Conservation (phyloP, 2,113 vertebrate species). For the Neogobius melanostomus region DNA sequence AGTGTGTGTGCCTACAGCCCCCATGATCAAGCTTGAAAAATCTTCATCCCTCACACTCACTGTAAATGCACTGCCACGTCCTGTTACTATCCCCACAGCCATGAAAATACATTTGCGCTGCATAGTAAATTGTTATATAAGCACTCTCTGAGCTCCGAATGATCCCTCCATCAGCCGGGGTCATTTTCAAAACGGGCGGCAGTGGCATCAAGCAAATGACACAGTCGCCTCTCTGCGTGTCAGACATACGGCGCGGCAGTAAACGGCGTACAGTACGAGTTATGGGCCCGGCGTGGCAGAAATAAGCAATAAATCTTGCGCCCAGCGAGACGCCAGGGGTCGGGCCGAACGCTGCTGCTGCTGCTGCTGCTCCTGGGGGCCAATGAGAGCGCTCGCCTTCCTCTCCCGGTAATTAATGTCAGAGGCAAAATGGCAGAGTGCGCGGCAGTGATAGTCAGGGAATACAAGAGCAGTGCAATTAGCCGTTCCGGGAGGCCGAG, state of each 20-base stretch:
- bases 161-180: conserved; percentile 18
- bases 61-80: conserved; percentile 8
- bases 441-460: conserved; percentile 26
- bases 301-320: conserved; percentile 56
- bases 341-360: conserved; percentile 49
- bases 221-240: neutral
- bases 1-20: conserved; percentile 12
- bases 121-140: conserved; percentile 13
- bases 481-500: conserved; percentile 29
- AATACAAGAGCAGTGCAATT: conserved; percentile 40
- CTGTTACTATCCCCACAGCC: conserved; percentile 2
- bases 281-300: conserved; percentile 48
- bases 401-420: conserved; percentile 63
- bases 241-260: conserved; percentile 18
- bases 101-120: neutral
- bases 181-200: neutral
- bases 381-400: conserved; percentile 35
- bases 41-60: conserved; percentile 4
- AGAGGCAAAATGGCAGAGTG: conserved; percentile 18
- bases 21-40: conserved; percentile 19
- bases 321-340: conserved; percentile 23
- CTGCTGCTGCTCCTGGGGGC: neutral
- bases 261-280: conserved; percentile 38
- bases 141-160: conserved; percentile 1
- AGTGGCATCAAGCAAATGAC: conserved; percentile 16